Evolutionary conservation across 2,113 vertebrate genomes (phyloP).

Genomic region (Bos javanicus): DNA sequence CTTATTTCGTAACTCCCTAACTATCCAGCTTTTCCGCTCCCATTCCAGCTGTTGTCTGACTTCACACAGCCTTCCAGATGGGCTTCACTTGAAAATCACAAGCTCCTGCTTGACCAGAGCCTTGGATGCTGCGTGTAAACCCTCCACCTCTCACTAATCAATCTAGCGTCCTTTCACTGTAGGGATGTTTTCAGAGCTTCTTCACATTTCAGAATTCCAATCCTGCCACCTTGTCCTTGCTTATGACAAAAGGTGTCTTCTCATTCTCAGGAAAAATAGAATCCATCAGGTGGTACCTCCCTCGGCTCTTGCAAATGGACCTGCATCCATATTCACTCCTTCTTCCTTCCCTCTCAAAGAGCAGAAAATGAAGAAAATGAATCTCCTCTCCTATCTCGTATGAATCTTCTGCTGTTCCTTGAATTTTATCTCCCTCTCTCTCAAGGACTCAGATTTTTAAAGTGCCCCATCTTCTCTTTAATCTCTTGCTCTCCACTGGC

Average conservation of each 20-base stretch:
- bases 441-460: neutral
- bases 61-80: neutral
- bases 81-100: neutral
- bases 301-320: neutral
- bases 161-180: neutral
- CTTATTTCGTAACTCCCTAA: neutral
- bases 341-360: neutral
- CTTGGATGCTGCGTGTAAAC: neutral
- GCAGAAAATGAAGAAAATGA: neutral
- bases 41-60: neutral
- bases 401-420: neutral
- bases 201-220: neutral
- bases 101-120: neutral
- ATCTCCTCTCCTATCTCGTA: neutral
- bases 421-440: neutral
- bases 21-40: neutral
- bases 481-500: neutral
- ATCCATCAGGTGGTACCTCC: neutral
- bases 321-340: neutral
- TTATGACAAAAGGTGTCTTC: neutral
- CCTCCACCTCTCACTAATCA: neutral
- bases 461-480: neutral
- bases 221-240: neutral
- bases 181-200: neutral
- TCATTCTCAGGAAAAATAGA: neutral